Base-by-base conservation (phyloP, 2,797 vertebrate species). In the Buceros bicornis region DNA sequence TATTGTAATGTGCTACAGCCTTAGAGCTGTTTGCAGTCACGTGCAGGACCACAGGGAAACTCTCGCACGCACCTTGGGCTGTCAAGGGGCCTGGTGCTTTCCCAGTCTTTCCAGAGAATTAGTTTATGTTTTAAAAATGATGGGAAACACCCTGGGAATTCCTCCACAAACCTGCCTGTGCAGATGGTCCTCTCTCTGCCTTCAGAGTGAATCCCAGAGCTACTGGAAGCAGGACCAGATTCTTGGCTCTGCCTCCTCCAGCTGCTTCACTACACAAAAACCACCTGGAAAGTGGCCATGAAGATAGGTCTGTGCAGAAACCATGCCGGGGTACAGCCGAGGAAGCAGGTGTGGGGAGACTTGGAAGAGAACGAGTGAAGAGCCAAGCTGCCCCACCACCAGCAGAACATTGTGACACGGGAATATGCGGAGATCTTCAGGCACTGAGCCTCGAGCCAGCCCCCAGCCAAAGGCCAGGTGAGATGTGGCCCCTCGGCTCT, bases 81-180 rank as follows among this genome's bases (percentile, higher is more conserved):
- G 56, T 76, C 82, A 90, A 35, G 51, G 70, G 56, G 56, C 48
- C 74, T 96, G 86, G 86, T 90, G 70, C 78, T 89, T 96, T 93
- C 93, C 94, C 11, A 2, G 67, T 45, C 64, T 85, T 87, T 66
- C 78, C 94, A 87, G 60, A 96, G 71, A 70, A 76, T 56, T 69
- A 87, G 43, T 92, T 94, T 87, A 31, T 85, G 67, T 89, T 94
- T 92, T 5, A 80, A 79, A 82, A 96, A 69, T 71, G 53, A 89
- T 89, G 93, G 95, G 90, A 95, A 93, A 90, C 95, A 96, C 86
- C 90, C 92, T 71, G 92, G 89, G 95, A 95, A 95, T 96, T 96
- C 95, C 93, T 96, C 78, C 72, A 42, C 89, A 92, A 91, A 94
- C 93, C 69, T 62, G 72, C 71, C 95, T 57, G 92, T 94, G 95